Evolutionary conservation across 2,797 vertebrate genomes (phyloP).

Genomic region (Pelobates cultripes): DNA sequence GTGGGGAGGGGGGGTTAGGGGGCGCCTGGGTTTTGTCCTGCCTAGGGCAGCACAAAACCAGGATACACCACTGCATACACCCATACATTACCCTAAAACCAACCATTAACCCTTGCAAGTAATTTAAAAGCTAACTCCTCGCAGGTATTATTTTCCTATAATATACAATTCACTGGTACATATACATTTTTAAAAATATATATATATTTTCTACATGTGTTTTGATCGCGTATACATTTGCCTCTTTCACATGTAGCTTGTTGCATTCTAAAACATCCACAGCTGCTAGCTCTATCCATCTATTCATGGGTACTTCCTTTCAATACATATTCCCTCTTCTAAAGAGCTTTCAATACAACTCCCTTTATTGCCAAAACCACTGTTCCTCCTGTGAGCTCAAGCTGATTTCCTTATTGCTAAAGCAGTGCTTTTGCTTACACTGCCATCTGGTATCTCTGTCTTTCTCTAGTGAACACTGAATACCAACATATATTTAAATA

Average conservation of each 20-base stretch:
- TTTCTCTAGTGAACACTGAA: constrained; percentile 49
- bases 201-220: no score
- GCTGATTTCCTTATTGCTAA: constrained; percentile 51
- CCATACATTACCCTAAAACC: no score
- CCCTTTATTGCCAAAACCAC: constrained; percentile 35
- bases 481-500: constrained; percentile 46
- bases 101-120: no score
- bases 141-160: no score
- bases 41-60: no score
- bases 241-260: not conserved
- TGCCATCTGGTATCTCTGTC: constrained; percentile 48
- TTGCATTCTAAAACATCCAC: not conserved
- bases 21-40: no score
- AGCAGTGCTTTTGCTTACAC: constrained; percentile 39
- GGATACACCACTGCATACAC: no score
- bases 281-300: constrained; percentile 4
- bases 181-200: no score
- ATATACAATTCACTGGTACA: no score
- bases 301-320: constrained; percentile 23
- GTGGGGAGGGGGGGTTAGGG: no score
- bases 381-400: constrained; percentile 43
- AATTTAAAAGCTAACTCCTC: no score
- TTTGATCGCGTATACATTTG: not conserved
- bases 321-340: constrained; percentile 28
- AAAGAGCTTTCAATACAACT: constrained; percentile 23